A percentile compares a stretch with the other conserved stretches of the same genome.
Evolutionary conservation across 2,888 invertebrate species (phyloP).

Genomic region (Stegana nigrithorax): DNA sequence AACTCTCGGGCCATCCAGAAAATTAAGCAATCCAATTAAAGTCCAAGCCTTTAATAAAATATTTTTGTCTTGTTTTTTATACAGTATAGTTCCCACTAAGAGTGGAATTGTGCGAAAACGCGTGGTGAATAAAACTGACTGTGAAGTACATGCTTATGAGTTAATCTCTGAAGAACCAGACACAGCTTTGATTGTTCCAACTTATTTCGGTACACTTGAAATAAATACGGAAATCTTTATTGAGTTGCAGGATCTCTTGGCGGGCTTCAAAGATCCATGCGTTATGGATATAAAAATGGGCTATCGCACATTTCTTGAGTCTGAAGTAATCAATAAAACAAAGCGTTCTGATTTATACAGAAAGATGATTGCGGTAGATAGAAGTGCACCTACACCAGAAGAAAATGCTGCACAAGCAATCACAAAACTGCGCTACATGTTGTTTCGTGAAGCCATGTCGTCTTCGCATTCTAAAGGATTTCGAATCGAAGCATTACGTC

Average conservation of each 20-base stretch:
- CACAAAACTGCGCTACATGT: conserved; percentile 97
- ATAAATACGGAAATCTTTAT: conserved; percentile 84
- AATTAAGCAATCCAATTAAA: conserved; percentile 48
- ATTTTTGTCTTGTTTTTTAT: conserved; percentile 26
- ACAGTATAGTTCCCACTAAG: conserved; percentile 89
- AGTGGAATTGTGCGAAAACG: conserved; percentile 95
- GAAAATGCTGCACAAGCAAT: conserved; percentile 87
- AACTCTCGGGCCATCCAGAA: conserved; percentile 92
- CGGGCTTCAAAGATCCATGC: conserved; percentile 90
- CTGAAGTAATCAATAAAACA: conserved; percentile 89
- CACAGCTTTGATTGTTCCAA: conserved; percentile 75
- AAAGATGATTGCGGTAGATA: conserved; percentile 95
- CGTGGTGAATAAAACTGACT: conserved; percentile 78
- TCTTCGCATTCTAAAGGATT: conserved; percentile 94
- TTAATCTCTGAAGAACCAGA: conserved; percentile 79
- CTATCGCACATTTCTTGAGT: conserved; percentile 93
- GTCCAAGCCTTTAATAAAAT: background rate
- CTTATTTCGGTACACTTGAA: conserved; percentile 85
- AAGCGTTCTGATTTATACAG: conserved; percentile 90
- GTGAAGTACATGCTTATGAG: conserved; percentile 84
- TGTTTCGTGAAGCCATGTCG: conserved; percentile 92
- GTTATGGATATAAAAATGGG: conserved; percentile 99
- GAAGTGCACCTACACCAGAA: conserved; percentile 83
- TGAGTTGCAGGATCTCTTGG: conserved; percentile 93
- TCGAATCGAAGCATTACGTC: conserved; percentile 94